Base-by-base conservation (phyloP, 1,140 invertebrate species). In the Acyrthosiphon pisum region DNA sequence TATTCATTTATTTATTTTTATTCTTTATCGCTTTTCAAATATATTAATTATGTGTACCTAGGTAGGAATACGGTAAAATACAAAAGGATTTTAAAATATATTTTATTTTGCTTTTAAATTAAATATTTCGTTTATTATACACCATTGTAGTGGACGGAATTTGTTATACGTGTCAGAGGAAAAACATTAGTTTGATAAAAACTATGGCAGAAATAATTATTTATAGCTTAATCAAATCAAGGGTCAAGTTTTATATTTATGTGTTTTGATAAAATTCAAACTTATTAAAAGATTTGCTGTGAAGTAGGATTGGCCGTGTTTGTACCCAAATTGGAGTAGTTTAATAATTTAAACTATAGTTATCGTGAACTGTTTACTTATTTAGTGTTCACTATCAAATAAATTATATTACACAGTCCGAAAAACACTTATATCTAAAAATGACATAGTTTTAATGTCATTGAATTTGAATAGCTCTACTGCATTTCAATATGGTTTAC, bases 371-470 rank as follows among this genome's bases (percentile, higher is more conserved):
- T 90, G 37, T 89, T 89, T 37, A 89, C n/a, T 50, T 50, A 14
- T 53, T 53, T 53, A 41, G 41, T 41, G 41, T 41, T 41, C 41
- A 53, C 50, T 60, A 60, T 60, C 35, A 68, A 30, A 90, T 90
- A 60, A 44, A 90, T 90, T 53, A 50, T 90, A 46, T 90, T 60
- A 90, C n/a, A 44, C 56, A 68, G 46, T 90, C 23, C 37, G 44
- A 44, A 41, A 68, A 68, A 90, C 68, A 68, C 56, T 90, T 68
- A 60, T 90, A 26, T 68, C 41, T 68, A 90, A 90, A 68, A 90
- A 44, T 90, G 11, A 90, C 89, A 90, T 90, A 30, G 53, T 90
- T 68, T 68, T 90, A 90, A 90, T 90, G 89, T 30, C 88, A 90
- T 60, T 90, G 37, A 90, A 90, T 90, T 90, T 46, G 89, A 90